Conservation (phyloP, 2,797 vertebrate species). For the Pelobates cultripes region DNA sequence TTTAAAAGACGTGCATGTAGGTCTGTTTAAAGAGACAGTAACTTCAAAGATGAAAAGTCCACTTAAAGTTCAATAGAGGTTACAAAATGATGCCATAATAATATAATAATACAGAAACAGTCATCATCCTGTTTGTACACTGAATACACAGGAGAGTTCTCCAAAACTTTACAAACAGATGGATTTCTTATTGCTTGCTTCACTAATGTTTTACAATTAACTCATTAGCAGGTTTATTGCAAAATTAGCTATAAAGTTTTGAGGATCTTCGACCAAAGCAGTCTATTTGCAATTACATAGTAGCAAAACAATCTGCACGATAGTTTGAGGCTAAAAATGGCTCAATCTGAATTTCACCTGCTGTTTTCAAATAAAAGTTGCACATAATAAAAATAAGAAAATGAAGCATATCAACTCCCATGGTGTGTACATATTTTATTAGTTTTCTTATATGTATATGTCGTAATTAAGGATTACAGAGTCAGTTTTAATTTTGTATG, state of each 20-base stretch:
- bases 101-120: conserved; percentile 23
- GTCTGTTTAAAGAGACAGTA: neutral
- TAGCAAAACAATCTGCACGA: conserved; percentile 70
- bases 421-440: conserved; percentile 63
- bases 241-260: conserved; percentile 79
- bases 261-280: conserved; percentile 74
- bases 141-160: conserved; percentile 74
- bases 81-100: neutral
- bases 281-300: conserved; percentile 71
- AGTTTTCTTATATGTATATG: conserved; percentile 37
- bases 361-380: conserved; percentile 77
- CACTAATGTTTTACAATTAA: conserved; percentile 78
- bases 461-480: conserved; percentile 39
- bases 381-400: conserved; percentile 69
- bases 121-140: conserved; percentile 59
- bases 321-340: conserved; percentile 74
- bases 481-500: neutral
- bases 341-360: conserved; percentile 72
- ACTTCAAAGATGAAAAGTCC: neutral
- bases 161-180: conserved; percentile 76
- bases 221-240: conserved; percentile 80
- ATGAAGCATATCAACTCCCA: conserved; percentile 69
- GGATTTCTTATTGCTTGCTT: conserved; percentile 75
- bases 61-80: neutral
- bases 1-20: too few species aligned